Evolutionary conservation across 1,140 invertebrate genomes (phyloP), one percentile per base, ranked within the genome.

Genomic region (Medauroidea extradentata): DNA sequence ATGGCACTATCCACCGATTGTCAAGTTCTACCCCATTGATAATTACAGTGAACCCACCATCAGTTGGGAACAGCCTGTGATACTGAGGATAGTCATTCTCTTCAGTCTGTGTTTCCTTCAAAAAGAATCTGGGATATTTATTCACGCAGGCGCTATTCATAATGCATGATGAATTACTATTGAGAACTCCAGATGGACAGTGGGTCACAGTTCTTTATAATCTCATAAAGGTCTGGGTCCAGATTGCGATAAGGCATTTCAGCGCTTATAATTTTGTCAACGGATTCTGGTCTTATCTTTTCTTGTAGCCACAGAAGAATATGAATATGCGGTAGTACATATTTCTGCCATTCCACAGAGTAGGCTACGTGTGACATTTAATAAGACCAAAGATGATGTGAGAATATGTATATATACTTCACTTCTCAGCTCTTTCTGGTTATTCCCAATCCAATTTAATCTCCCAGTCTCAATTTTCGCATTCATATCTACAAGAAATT

Each of bases 281-380:
- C 67, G 64, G 65, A 29, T 39, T 65, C 34, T 23, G 62, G 48
- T 54, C 51, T 48, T 16, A 68, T 56, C 60, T 65, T 78, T 51
- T 81, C 74, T 3, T 23, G 48, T 44, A 71, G 61, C 48, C 65
- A 71, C 9, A 79, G 38, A 13, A 79, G 59, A 46, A 79, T 71
- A 62, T 80, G 80, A 2, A 63, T 67, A 69, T 80, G 79, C 0
- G 78, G 76, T 21, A 80, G 62, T 8, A 78, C 76, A 59, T 76
- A 66, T 65, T 81, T 81, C 64, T 81, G 78, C 60, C 72, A 81
- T 65, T 81, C 77, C 16, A 79, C 66, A 21, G 68, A 61, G 57
- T 34, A n/a, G n/a, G n/a, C n/a, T n/a, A 34, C 29, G 29, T 34
- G 29, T 34, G 29, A 34, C 11, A 34, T 34, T 34, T 34, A 7